A percentile compares a stretch with the other conserved stretches of the same genome.
Conservation (phyloP, 1,140 invertebrate genomes). For the Drosophila ananassae region DNA sequence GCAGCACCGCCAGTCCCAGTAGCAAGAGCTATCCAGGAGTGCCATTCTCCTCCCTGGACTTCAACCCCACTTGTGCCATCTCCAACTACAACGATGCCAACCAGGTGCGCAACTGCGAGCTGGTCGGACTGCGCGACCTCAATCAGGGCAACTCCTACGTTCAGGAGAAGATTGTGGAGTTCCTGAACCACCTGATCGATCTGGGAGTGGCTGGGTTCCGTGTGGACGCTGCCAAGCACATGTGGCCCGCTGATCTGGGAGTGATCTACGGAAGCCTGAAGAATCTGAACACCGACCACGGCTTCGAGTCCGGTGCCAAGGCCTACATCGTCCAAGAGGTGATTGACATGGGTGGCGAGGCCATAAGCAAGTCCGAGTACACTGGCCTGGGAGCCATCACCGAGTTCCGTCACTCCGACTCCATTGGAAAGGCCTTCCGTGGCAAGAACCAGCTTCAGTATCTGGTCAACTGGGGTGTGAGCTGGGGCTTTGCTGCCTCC, state of each 20-base stretch:
- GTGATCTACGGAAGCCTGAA: not conserved
- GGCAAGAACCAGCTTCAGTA: too few relatives aligned
- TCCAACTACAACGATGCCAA: constrained; percentile 2
- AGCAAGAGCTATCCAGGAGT: constrained; percentile 1
- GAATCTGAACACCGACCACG: not conserved
- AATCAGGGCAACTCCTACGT: constrained; percentile 2
- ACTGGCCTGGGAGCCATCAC: too few relatives aligned
- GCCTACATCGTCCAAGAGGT: constrained; percentile 1
- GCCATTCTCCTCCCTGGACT: constrained; percentile 1
- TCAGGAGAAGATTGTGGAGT: not conserved
- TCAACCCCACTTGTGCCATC: constrained; percentile 1
- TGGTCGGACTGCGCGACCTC: not conserved
- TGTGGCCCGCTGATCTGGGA: constrained; percentile 2
- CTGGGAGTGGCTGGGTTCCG: not conserved
- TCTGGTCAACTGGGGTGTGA: too few relatives aligned
- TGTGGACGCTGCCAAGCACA: constrained; percentile 1
- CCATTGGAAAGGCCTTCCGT: too few relatives aligned
- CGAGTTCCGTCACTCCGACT: too few relatives aligned
- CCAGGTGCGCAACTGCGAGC: constrained; percentile 4
- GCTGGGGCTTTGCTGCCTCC: too few relatives aligned
- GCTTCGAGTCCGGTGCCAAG: not conserved
- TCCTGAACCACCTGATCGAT: constrained; percentile 1
- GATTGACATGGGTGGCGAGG: constrained; percentile 4
- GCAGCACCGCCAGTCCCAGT: constrained; percentile 1
- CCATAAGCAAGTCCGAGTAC: too few relatives aligned